phyloP scores from a whole-genome alignment of 2,888 invertebrate species.

The Hirudinaria manillensis region DNA sequence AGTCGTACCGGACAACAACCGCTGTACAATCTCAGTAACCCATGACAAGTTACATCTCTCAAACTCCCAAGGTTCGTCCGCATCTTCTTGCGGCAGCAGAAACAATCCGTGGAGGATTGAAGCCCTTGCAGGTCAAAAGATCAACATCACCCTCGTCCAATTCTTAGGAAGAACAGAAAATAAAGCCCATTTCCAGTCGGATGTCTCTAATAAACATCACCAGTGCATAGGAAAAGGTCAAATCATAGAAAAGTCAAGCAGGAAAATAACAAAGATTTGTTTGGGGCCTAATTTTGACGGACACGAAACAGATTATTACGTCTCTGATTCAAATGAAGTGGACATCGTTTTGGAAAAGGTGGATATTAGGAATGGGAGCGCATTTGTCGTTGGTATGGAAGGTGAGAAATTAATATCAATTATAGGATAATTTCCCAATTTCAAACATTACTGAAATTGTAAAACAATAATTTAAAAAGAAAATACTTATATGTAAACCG shows the following conservation, averaged over 20 bases:
- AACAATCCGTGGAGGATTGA: constrained; percentile 20
- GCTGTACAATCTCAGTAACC: constrained; percentile 11
- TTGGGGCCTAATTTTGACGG: neutral
- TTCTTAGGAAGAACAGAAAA: neutral
- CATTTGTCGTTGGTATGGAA: constrained; percentile 16
- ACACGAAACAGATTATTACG: neutral
- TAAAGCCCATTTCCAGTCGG: neutral
- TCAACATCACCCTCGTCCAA: constrained; percentile 24
- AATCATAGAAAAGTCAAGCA: neutral
- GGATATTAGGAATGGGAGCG: neutral
- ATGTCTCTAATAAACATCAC: neutral
- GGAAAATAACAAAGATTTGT: constrained; percentile 11
- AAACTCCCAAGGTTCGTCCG: constrained; percentile 3
- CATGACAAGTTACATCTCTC: constrained; percentile 19
- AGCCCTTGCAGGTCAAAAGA: constrained; percentile 24
- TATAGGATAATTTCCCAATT: neutral
- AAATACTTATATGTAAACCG: too few species aligned
- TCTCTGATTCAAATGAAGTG: constrained; percentile 12
- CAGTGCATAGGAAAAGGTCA: constrained; percentile 3
- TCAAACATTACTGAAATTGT: too few species aligned
- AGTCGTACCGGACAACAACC: constrained; percentile 23
- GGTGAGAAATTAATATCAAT: constrained; percentile 1
- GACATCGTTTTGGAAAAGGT: constrained; percentile 10
- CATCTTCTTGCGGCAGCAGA: constrained; percentile 17
- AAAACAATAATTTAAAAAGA: too few species aligned